Evolutionary conservation across 2,888 invertebrate genomes (phyloP), one percentile per base, ranked within the genome.

Genomic region (Scelioninae gen. 1): DNA sequence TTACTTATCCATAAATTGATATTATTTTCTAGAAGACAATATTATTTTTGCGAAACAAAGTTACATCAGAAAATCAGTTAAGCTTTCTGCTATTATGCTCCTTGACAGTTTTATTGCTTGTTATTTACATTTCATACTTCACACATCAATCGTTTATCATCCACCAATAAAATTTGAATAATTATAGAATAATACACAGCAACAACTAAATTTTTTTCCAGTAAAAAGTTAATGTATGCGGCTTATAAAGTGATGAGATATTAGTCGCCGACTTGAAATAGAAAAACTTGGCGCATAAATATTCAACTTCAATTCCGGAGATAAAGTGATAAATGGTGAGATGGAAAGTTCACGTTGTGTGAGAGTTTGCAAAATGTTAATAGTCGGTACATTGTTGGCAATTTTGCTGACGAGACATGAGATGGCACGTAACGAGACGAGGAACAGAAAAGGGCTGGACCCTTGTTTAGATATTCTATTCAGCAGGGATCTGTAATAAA

Each of bases 351-450:
- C n/a, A 58, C 23, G 31, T 23, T 49, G 51, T 34, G 66, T 51
- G 75, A 66, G 65, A 49, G 32, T 76, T 76, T 60, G 68, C 68
- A 38, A 76, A 68, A 62, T 38, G 69, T 47, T 75, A 75, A 66
- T 47, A 51, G 75, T 49, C 31, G 45, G 13, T 45, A 45, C 31
- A 45, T 56, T 66, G 65, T 65, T 63, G 49, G 75, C 49, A 45
- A 60, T 51, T 66, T 51, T 53, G 76, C 68, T 76, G 76, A 66
- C 66, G 76, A 53, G 62, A 72, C 72, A 62, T 72, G 53, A 63
- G 62, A 72, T 6, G 63, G 63, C 74, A 72, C 51, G 53, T 53
- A 62, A 45, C 32, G 55, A 62, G 66, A 60, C 11, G 60, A 38
- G 16, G 53, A 68, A 58, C 34, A 38, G 47, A 62, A 77, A 77